These are phyloP conservation scores for Tyria jacobaeae DNA, from an alignment of 2,888 invertebrate genomes.

Conservation along the genomic window DNA sequence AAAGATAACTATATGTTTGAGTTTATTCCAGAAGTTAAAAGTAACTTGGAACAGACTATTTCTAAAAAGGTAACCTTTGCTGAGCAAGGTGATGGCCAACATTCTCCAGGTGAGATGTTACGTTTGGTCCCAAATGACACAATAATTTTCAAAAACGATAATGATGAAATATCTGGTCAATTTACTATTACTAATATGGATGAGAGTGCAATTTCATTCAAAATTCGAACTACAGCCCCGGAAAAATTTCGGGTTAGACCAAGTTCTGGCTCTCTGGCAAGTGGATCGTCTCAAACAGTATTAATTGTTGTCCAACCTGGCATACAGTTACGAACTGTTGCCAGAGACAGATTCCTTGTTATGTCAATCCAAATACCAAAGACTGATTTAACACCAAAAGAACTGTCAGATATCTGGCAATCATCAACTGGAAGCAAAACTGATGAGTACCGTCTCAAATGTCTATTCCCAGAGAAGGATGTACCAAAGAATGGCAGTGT, in stretches of 20 bases:
- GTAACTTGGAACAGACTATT: conserved; percentile 69
- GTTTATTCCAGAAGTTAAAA: conserved; percentile 88
- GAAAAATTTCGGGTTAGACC: conserved; percentile 98
- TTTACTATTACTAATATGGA: conserved; percentile 91
- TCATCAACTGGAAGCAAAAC: conserved; percentile 86
- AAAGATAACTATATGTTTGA: conserved; percentile 90
- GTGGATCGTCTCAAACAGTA: conserved; percentile 88
- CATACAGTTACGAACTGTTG: conserved; percentile 88
- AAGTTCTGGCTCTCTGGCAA: conserved; percentile 91
- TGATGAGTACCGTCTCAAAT: conserved; percentile 91
- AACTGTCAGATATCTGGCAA: conserved; percentile 92
- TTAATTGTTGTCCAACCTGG: conserved; percentile 92
- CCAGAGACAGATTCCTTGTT: conserved; percentile 95
- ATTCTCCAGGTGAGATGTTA: conserved; percentile 86
- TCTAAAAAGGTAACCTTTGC: conserved; percentile 80
- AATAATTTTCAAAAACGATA: conserved; percentile 89
- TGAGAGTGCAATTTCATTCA: conserved; percentile 77
- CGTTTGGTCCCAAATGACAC: conserved; percentile 89
- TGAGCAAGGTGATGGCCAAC: conserved; percentile 70
- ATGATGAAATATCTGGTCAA: conserved; percentile 89
- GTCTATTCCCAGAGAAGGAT: conserved; percentile 86
- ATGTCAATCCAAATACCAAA: conserved; percentile 91
- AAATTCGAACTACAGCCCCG: conserved; percentile 98
- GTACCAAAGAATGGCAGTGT: conserved; percentile 68
- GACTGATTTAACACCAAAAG: conserved; percentile 85